A percentile compares a stretch with the other conserved stretches of the same genome.
phyloP scores from a whole-genome alignment of 2,113 vertebrate genomes.

The Caretta caretta region DNA sequence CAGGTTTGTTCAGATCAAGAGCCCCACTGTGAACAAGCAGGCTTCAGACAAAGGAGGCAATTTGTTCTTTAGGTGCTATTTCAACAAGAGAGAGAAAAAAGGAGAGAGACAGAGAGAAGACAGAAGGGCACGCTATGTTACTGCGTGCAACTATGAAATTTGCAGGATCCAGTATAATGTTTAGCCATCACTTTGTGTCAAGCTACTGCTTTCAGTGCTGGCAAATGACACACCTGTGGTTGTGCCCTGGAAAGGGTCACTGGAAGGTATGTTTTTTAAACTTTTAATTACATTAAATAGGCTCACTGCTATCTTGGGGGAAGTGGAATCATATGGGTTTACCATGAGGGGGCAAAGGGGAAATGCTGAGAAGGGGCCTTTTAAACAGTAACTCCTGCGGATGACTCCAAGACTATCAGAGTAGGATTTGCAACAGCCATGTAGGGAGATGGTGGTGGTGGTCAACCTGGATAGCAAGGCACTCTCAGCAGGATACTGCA shows the following conservation, averaged over 20 bases:
- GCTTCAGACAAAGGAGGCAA: slow-evolving; percentile 78
- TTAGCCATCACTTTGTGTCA: slow-evolving; percentile 6
- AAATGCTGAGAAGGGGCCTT: background rate
- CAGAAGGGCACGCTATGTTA: background rate
- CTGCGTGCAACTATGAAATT: slow-evolving; percentile 44
- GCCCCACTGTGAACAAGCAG: slow-evolving; percentile 76
- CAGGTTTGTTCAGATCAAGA: slow-evolving; percentile 78
- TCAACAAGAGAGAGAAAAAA: slow-evolving; percentile 47
- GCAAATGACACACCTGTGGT: background rate
- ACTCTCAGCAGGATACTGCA: accelerated
- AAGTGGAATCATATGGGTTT: background rate
- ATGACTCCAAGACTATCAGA: accelerated
- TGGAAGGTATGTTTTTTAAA: background rate
- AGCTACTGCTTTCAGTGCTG: background rate
- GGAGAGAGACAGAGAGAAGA: background rate
- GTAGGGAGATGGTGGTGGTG: too few species aligned
- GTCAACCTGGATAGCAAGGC: background rate
- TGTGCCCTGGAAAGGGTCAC: background rate
- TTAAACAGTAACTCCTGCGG: background rate
- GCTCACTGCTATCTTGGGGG: background rate
- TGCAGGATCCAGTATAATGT: background rate
- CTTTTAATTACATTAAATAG: slow-evolving; percentile 25
- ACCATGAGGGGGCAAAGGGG: background rate
- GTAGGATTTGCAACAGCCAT: background rate
- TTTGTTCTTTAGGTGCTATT: slow-evolving; percentile 76